phyloP scores from a whole-genome alignment of 2,797 vertebrate genomes.

The Avahi laniger region DNA sequence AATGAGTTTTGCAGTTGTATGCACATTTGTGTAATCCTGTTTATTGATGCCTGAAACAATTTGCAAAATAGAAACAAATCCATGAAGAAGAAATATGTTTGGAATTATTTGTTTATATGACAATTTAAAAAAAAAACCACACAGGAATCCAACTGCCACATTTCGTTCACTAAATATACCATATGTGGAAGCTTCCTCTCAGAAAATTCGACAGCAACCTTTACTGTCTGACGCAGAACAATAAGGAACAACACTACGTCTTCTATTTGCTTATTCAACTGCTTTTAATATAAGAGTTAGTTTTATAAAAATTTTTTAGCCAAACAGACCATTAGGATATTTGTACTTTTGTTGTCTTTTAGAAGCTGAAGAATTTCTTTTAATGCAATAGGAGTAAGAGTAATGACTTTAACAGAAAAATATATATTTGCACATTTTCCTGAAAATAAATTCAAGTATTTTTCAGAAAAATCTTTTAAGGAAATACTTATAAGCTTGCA shows the following conservation, averaged over 20 bases:
- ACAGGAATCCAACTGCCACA: constrained; percentile 80
- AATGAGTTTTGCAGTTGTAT: constrained; percentile 82
- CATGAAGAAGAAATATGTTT: constrained; percentile 80
- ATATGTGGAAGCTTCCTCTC: constrained; percentile 78
- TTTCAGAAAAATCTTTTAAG: constrained; percentile 36
- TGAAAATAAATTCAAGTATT: background rate
- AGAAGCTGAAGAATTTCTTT: background rate
- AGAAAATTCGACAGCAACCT: constrained; percentile 76
- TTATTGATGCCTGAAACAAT: constrained; percentile 86
- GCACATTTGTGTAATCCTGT: constrained; percentile 80
- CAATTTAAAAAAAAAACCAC: constrained; percentile 77
- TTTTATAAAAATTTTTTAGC: background rate
- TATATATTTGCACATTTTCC: background rate
- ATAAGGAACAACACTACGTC: constrained; percentile 20
- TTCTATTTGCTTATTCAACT: background rate
- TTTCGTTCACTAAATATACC: constrained; percentile 81
- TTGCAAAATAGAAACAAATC: constrained; percentile 82
- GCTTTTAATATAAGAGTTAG: background rate
- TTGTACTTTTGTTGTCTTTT: background rate
- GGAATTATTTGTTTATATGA: constrained; percentile 80
- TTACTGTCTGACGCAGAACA: constrained; percentile 58
- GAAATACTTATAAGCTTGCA: background rate
- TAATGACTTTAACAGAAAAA: background rate
- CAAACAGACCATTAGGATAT: background rate
- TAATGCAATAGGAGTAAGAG: background rate